Conservation (phyloP, 1,140 invertebrate species). For the Octopus sinensis region DNA sequence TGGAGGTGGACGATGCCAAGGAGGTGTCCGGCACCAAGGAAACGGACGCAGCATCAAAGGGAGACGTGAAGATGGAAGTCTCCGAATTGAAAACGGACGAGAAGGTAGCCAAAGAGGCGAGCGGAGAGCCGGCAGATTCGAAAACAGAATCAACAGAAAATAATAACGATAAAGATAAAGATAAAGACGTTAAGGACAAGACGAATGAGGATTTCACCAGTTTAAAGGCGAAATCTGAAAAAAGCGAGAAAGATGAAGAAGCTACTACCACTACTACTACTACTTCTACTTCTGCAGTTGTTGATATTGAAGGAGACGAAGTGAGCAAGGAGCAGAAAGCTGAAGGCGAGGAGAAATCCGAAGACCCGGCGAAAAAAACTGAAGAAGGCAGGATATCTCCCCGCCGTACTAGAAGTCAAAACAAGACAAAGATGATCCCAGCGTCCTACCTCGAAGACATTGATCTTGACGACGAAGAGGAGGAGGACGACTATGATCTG, state of each 20-base stretch:
- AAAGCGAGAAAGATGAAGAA: not conserved
- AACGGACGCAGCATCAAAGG: conserved; percentile 15
- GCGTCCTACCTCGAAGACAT: conserved; percentile 34
- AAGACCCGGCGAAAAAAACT: conserved; percentile 13
- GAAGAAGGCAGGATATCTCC: conserved; percentile 1
- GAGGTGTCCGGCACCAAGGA: not conserved
- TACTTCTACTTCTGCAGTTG: not conserved
- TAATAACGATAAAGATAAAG: conserved; percentile 12
- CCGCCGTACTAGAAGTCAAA: conserved; percentile 3
- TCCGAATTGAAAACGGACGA: not conserved
- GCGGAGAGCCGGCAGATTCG: conserved; percentile 13
- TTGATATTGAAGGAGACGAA: not conserved
- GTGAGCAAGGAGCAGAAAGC: not conserved
- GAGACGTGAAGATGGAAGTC: conserved; percentile 6
- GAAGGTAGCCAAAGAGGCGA: conserved; percentile 7
- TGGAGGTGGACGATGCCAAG: no score
- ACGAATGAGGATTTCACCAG: not conserved
- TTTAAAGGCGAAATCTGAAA: not conserved
- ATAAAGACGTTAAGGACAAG: conserved; percentile 1
- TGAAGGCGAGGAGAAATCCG: not conserved
- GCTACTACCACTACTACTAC: not conserved
- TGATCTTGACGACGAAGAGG: conserved; percentile 38
- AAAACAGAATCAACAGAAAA: conserved; percentile 17
- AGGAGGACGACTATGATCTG: conserved; percentile 24
- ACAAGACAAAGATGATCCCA: conserved; percentile 16